Conservation (phyloP, 1,140 invertebrate genomes). For the Drosophila biarmipes region DNA sequence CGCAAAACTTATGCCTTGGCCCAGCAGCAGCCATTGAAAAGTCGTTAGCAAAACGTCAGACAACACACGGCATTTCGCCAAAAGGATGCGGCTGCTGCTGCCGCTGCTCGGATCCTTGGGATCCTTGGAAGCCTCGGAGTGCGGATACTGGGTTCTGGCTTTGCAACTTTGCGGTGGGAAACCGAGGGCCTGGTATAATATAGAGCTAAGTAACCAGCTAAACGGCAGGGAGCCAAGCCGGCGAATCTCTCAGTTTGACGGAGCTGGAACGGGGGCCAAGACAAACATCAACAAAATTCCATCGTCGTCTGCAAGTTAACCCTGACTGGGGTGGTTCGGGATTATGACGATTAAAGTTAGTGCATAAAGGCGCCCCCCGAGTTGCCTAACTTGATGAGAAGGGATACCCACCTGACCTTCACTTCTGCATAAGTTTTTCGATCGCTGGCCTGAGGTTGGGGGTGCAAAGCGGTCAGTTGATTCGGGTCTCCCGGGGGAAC, state of each 20-base stretch:
- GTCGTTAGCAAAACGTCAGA: slow-evolving; percentile 79
- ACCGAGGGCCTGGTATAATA: slow-evolving; percentile 20
- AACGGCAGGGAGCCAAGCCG: neutral
- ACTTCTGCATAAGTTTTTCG: slow-evolving; percentile 8
- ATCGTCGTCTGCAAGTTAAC: slow-evolving; percentile 5
- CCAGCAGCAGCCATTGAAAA: slow-evolving; percentile 71
- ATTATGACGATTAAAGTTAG: slow-evolving; percentile 47
- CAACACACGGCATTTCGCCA: slow-evolving; percentile 60
- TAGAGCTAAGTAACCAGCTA: slow-evolving; percentile 39
- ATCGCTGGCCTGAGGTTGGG: slow-evolving; percentile 10
- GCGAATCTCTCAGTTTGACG: slow-evolving; percentile 21
- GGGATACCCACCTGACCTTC: neutral
- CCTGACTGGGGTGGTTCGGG: slow-evolving; percentile 6
- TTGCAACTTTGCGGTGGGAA: slow-evolving; percentile 40
- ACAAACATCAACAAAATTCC: slow-evolving; percentile 35
- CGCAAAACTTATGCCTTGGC: slow-evolving; percentile 73
- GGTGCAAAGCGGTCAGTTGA: slow-evolving; percentile 30
- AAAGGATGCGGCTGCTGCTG: slow-evolving; percentile 11
- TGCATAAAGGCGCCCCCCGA: slow-evolving; percentile 13
- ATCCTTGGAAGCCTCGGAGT: slow-evolving; percentile 25
- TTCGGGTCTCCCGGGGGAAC: slow-evolving; percentile 2
- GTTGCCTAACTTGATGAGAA: neutral
- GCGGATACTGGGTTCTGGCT: slow-evolving; percentile 20
- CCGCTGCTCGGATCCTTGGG: neutral
- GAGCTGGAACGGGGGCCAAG: slow-evolving; percentile 6